Conservation (phyloP, 2,888 invertebrate species). For the Eueremaeus valkanovi region DNA sequence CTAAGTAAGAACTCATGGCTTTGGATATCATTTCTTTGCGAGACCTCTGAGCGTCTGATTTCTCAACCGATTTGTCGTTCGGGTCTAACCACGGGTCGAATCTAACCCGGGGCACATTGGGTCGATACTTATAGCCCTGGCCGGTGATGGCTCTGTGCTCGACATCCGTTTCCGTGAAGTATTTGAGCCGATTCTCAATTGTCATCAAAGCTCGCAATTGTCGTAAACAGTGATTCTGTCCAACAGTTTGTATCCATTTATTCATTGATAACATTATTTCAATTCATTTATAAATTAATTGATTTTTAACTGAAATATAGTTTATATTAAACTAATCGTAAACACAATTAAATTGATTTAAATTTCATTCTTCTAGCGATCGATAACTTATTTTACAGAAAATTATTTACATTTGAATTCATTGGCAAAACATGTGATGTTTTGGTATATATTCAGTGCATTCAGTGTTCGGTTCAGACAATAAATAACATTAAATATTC, state of each 20-base stretch:
- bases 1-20: constrained; percentile 83
- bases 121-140: constrained; percentile 29
- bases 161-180: not conserved
- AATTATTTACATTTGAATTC: not conserved
- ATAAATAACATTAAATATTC: not conserved
- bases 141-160: not conserved
- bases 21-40: constrained; percentile 63
- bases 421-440: not conserved
- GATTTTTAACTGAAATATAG: not conserved
- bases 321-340: not conserved
- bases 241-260: not conserved
- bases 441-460: not conserved
- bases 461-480: not conserved
- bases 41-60: not conserved
- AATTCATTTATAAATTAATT: not conserved
- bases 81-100: constrained; percentile 29
- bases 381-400: too few species aligned
- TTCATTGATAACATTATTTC: not conserved
- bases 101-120: constrained; percentile 36
- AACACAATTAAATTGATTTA: too few species aligned
- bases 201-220: not conserved
- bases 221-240: not conserved
- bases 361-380: too few species aligned
- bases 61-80: not conserved
- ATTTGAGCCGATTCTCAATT: constrained; percentile 3